Conservation (phyloP, 30 jellyfish, hydroid and myxozoan genomes). For the Sanderia malayensis region DNA sequence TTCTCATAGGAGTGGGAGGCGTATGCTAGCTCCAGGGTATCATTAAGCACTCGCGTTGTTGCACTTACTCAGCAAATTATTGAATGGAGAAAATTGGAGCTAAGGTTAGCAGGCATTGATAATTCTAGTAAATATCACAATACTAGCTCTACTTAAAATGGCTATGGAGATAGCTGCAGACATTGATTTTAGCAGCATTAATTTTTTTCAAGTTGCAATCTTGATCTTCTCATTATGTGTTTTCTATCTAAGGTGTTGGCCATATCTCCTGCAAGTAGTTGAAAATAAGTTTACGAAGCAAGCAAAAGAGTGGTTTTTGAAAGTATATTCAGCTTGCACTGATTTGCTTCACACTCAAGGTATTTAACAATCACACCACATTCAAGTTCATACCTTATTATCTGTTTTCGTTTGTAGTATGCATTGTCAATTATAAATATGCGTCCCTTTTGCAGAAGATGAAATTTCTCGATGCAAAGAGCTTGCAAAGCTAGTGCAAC, state of each 20-base stretch:
- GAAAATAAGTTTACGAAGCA: constrained; percentile 26
- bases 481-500: constrained; percentile 49
- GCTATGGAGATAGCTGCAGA: no score
- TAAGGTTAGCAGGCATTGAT: constrained; percentile 54
- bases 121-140: no score
- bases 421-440: no score
- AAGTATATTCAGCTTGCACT: constrained; percentile 37
- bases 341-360: constrained; percentile 16
- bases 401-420: no score
- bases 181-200: no score
- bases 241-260: constrained; percentile 47
- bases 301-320: constrained; percentile 49
- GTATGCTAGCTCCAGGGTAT: constrained; percentile 80
- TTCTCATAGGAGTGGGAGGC: constrained; percentile 89
- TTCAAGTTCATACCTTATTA: no score
- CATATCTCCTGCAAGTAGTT: constrained; percentile 35
- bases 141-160: no score
- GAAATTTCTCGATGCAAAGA: constrained; percentile 11
- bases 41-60: constrained; percentile 52
- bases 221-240: no score
- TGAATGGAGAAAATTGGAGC: constrained; percentile 88
- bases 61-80: constrained; percentile 58
- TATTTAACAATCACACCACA: neutral
- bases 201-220: no score
- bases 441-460: no score